Evolutionary conservation across 2,113 vertebrate species (phyloP), one percentile per base, ranked within the genome.

Genomic region (Heloderma charlesbogerti): DNA sequence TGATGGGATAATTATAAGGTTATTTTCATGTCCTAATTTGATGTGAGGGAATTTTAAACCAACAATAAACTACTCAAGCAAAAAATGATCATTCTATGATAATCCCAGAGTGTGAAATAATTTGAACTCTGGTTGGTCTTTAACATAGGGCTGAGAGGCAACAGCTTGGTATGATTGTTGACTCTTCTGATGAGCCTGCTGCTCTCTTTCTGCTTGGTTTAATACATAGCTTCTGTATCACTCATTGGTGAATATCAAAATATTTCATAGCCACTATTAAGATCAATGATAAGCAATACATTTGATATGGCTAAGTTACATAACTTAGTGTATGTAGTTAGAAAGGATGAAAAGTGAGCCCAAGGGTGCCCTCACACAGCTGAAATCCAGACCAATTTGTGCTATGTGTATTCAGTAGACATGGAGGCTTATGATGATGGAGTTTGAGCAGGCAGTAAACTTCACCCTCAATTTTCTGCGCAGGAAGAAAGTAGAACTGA

Each of bases 21-120:
- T 93, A 82, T 92, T 95, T 95, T 86, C 90, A 78, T 79, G 86
- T 94, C 84, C 48, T 57, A 72, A 2, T 91, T 93, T 88, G 88
- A 93, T 88, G 87, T 57, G 13, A 37, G 31, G 88, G 94, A 91
- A n/a, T 91, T 85, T 86, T 86, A 91, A 78, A 80, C 67, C 90
- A 88, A 77, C 87, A 78, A 0, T 86, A 3, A 31, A 57, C 80
- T 94, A 27, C 69, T 88, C 79, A 94, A 90, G 63, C 22, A 91
- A 88, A 94, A 92, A 81, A 90, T 80, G 60, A 45, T 91, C 15
- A 45, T 87, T 92, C 82, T 60, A 18, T 60, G 40, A 0, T 84
- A n/a, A 60, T 94, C 75, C 89, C 91, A 87, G 31, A 85, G 37
- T 0, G 66, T 81, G 84, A 88, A 75, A 85, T 71, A 88, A 85